Conservation (phyloP, 2,797 vertebrate genomes). For the Peromyscus melanophrys region DNA sequence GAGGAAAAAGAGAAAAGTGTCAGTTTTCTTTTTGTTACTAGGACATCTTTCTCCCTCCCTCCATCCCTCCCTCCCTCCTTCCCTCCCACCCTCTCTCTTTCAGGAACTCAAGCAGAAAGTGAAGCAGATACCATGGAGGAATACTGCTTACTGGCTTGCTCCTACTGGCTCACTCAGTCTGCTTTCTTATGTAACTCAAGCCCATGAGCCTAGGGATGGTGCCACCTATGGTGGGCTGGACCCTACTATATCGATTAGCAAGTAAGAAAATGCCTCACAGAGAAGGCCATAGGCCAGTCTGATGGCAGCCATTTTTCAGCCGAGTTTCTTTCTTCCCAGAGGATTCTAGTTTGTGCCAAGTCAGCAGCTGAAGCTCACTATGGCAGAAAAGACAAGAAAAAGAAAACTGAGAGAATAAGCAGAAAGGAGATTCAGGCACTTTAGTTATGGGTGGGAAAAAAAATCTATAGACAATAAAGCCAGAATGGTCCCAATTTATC, state of each 20-base stretch:
- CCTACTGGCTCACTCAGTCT: no score
- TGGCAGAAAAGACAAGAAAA: neutral
- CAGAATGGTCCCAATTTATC: slow-evolving; percentile 14
- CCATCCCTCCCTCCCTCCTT: neutral
- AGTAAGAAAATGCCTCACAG: neutral
- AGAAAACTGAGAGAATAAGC: neutral
- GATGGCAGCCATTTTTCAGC: neutral
- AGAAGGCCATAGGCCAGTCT: neutral
- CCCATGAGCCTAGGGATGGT: no score
- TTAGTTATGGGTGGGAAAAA: neutral
- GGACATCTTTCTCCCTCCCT: neutral
- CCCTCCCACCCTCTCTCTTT: neutral
- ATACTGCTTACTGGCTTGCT: neutral
- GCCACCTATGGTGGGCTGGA: neutral
- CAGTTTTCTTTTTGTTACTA: neutral
- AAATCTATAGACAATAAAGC: neutral
- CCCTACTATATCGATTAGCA: neutral
- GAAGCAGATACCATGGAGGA: neutral
- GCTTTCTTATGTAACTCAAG: neutral
- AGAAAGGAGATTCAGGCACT: neutral
- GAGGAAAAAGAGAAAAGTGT: neutral
- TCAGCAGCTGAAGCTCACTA: neutral
- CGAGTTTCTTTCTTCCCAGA: neutral
- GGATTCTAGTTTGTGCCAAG: neutral
- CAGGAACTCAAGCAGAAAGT: neutral